phyloP scores from a whole-genome alignment of 2,797 vertebrate genomes.

The Sternotherus odoratus region DNA sequence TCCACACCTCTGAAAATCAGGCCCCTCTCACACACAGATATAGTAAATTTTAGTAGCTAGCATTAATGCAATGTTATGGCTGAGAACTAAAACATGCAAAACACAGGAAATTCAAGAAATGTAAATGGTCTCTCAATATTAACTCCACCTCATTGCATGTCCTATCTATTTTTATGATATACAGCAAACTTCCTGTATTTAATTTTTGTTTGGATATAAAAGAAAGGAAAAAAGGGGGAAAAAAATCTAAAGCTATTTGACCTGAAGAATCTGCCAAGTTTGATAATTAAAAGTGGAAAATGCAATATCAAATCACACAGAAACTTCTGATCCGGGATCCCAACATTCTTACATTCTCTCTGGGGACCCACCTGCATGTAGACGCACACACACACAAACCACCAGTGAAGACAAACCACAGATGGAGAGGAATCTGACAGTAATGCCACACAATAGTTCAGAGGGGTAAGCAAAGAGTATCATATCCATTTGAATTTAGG shows the following conservation, averaged over 20 bases:
- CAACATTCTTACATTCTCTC: neutral
- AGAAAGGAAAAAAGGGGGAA: neutral
- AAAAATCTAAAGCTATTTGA: neutral
- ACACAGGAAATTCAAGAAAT: neutral
- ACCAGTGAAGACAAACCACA: neutral
- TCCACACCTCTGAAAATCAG: neutral
- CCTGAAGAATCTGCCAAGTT: neutral
- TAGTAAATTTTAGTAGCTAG: neutral
- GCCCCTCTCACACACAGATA: neutral
- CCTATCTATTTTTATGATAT: neutral
- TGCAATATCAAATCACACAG: neutral
- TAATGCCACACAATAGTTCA: neutral
- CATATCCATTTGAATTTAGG: neutral
- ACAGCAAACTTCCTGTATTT: neutral
- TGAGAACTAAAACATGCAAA: neutral
- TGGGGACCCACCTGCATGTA: neutral
- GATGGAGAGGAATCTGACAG: neutral
- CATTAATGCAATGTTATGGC: neutral
- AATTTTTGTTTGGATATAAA: neutral
- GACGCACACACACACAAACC: neutral
- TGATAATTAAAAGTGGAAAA: neutral
- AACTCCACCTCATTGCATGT: neutral
- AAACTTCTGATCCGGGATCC: neutral
- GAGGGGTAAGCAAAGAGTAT: neutral
- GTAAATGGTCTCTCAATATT: neutral